A percentile compares a stretch with the other conserved stretches of the same genome.
phyloP scores from a whole-genome alignment of 2,888 invertebrate species.

The Philonicus albiceps region DNA sequence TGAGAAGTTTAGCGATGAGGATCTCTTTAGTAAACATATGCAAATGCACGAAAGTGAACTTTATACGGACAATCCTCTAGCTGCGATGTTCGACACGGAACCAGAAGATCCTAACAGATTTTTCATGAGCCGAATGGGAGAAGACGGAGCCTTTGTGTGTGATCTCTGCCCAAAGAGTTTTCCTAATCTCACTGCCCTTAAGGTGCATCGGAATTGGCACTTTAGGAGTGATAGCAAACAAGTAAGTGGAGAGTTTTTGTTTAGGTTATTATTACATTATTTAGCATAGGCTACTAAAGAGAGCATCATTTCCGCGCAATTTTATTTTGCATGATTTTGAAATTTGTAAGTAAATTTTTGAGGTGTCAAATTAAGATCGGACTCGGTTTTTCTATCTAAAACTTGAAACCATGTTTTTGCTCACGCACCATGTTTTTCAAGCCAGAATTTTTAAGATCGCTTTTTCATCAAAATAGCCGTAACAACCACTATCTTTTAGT shows the following conservation, averaged over 20 bases:
- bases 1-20: slow-evolving; percentile 61
- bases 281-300: no score
- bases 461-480: no score
- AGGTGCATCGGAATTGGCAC: slow-evolving; percentile 65
- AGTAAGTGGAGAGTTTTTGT: slow-evolving; percentile 54
- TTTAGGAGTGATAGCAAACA: slow-evolving; percentile 64
- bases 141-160: slow-evolving; percentile 63
- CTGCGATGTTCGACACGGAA: slow-evolving; percentile 62
- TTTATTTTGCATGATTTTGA: no score
- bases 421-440: no score
- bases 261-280: neutral
- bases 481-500: no score
- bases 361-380: no score
- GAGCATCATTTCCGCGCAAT: no score
- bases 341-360: neutral
- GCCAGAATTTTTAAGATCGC: no score
- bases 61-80: slow-evolving; percentile 61
- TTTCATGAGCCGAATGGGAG: slow-evolving; percentile 59
- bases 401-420: no score
- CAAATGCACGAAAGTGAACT: slow-evolving; percentile 61
- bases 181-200: slow-evolving; percentile 62
- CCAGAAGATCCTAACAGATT: slow-evolving; percentile 61
- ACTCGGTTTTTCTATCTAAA: no score
- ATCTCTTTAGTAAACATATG: slow-evolving; percentile 61
- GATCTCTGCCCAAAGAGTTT: slow-evolving; percentile 63